These are phyloP conservation scores for Xestobium rufovillosum DNA, from an alignment of 2,888 invertebrate species.

Conservation along the genomic window DNA sequence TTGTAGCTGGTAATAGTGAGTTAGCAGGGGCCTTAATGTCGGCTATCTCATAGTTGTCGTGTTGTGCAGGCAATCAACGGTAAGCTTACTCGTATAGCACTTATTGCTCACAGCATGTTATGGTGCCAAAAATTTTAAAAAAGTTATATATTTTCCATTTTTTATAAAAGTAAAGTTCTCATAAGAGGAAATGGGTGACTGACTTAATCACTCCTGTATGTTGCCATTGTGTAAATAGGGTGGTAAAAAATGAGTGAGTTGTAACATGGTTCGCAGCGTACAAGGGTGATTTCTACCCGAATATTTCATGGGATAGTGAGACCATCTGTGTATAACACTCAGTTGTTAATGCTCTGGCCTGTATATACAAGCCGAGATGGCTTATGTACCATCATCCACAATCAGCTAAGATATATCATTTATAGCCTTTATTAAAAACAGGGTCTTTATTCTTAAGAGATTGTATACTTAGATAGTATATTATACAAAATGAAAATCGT, in stretches of 20 bases:
- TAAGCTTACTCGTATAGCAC: conserved; percentile 37
- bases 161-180: not conserved
- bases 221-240: too few relatives aligned
- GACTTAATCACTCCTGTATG: too few relatives aligned
- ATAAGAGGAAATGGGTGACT: too few relatives aligned
- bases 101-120: conserved; percentile 26
- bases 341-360: too few relatives aligned
- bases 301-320: too few relatives aligned
- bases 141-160: not conserved
- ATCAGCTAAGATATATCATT: conserved; percentile 40
- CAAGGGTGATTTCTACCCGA: too few relatives aligned
- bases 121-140: conserved; percentile 27
- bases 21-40: conserved; percentile 44
- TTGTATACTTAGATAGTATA: conserved; percentile 37
- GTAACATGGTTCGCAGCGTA: too few relatives aligned
- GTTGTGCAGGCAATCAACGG: conserved; percentile 44
- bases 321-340: too few relatives aligned
- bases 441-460: conserved; percentile 43
- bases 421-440: conserved; percentile 45
- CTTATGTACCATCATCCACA: too few relatives aligned
- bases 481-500: conserved; percentile 32
- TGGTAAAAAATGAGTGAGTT: too few relatives aligned
- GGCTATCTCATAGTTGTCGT: conserved; percentile 43
- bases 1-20: conserved; percentile 32
- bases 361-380: too few relatives aligned